Evolutionary conservation across 1,140 invertebrate genomes (phyloP), one percentile per base, ranked within the genome.

Genomic region (Leptonema lineaticorne): DNA sequence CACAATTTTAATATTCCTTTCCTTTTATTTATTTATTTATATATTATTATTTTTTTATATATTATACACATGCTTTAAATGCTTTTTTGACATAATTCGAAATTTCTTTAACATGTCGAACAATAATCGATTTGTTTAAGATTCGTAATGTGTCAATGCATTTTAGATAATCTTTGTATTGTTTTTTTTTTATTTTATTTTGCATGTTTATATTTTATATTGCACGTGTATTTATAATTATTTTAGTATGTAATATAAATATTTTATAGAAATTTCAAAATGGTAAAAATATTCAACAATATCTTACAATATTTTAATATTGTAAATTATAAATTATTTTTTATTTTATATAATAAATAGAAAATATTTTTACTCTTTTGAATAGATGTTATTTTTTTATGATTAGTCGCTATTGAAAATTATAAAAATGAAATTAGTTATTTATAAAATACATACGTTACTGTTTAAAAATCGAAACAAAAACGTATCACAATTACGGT

Each of bases 151-250:
- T 48, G 3, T 20, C 20, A 48, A 20, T 3, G 3, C 46, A 20
- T 48, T 4, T 48, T 48, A 20, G 1, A 48, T 11, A 5, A 45
- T 53, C 3, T 53, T 24, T 24, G 22, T 16, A 50, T 53, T 53
- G 14, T 53, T 18, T 22, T 8, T 53, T 26, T 53, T 50, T 11
- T 14, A 53, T 24, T 53, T 26, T 18, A 22, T 50, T 53, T 26
- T 26, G 46, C n/a, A 53, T 26, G 8, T 26, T 50, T 50, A 50
- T 22, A 26, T 53, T 53, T 53, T 53, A 26, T 53, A 24, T 53
- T 53, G 50, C 20, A 53, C 27, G 50, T 14, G 11, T 26, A 53
- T 53, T 53, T 26, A 18, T 7, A 20, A 46, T 50, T 50, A 22
- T 41, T 41, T 41, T 41, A n/a, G n/a, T n/a, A n/a, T n/a, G n/a